These are phyloP conservation scores for Brenthis ino DNA, from an alignment of 2,888 invertebrate genomes.

Conservation along the genomic window DNA sequence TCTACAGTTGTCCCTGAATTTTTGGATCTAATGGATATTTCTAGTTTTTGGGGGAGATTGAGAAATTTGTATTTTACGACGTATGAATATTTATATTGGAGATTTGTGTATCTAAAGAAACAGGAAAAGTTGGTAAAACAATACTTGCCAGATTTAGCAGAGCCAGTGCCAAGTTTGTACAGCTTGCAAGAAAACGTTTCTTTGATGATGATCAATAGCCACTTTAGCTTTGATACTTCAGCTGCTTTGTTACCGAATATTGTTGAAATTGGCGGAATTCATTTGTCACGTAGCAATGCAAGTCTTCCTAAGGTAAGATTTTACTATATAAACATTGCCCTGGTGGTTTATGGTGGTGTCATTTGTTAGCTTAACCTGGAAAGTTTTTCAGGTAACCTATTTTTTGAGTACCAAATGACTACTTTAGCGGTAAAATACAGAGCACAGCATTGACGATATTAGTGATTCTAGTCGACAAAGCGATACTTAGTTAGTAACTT, in stretches of 20 bases:
- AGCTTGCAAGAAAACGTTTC: slow-evolving; percentile 68
- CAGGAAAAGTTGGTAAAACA: slow-evolving; percentile 65
- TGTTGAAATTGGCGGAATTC: slow-evolving; percentile 82
- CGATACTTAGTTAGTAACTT: too few relatives aligned
- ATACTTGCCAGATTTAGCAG: slow-evolving; percentile 60
- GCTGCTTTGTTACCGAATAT: slow-evolving; percentile 79
- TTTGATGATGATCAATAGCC: slow-evolving; percentile 73
- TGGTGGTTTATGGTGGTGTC: neutral
- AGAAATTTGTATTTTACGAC: slow-evolving; percentile 71
- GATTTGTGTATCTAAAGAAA: slow-evolving; percentile 61
- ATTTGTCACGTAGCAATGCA: slow-evolving; percentile 62
- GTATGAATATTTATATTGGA: slow-evolving; percentile 71
- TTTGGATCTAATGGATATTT: slow-evolving; percentile 67
- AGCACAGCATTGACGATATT: too few relatives aligned
- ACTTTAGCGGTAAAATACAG: too few relatives aligned
- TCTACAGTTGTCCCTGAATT: slow-evolving; percentile 67
- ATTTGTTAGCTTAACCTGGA: too few relatives aligned
- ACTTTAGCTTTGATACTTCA: slow-evolving; percentile 73
- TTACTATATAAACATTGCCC: neutral
- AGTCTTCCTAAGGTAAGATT: slow-evolving; percentile 52
- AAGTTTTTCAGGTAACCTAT: too few relatives aligned
- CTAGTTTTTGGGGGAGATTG: slow-evolving; percentile 77
- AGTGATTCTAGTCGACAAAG: too few relatives aligned
- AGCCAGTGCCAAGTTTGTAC: slow-evolving; percentile 65
- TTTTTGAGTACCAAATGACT: too few relatives aligned